Evolutionary conservation across 2,797 vertebrate species (phyloP), one percentile per base, ranked within the genome.

Genomic region (Chelonia mydas): DNA sequence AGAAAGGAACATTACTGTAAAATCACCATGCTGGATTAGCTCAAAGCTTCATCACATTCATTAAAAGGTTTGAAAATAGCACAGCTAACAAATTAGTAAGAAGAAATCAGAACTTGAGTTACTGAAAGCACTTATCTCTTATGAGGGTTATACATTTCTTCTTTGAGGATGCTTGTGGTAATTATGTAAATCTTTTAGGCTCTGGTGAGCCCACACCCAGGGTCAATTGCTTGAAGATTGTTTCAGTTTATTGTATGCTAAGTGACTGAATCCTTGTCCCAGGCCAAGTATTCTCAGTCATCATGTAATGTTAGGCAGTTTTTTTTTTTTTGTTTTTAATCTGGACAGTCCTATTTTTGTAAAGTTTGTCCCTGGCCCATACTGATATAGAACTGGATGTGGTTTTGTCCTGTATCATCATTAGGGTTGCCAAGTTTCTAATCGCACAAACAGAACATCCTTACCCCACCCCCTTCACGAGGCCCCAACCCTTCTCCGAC

Each of bases 11-110:
- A 54, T 86, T 13, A 47, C 7, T 0, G 0, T 10, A 86, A 15
- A 0, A 0, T 33, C 51, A 1, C 3, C 28, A 33, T 37, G 65
- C 65, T 72, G n/a, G 5, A 72, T 23, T 72, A 72, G 33, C n/a
- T 72, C n/a, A 72, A 37, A 72, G 17, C 19, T 11, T n/a, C n/a
- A 72, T 21, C 65, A 72, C 5, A 23, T 41, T 72, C 9, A 72
- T 23, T 72, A 72, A 72, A 72, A 41, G 11, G 10, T 37, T 72
- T 37, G n/a, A 72, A 72, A 72, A 72, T 72, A 41, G 9, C n/a
- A 17, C 19, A 37, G 33, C 65, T 72, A 72, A 41, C 65, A 72
- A 37, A 41, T 72, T 72, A 23, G 17, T 72, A 68, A 68, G 23
- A 72, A 41, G 65, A 72, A 72, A 72, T 72, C 65, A 72, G n/a